Percentiles rank a stretch among this genome's conserved stretches.
phyloP scores from a whole-genome alignment of 1,140 invertebrate genomes.

The Nasonia longicornis region DNA sequence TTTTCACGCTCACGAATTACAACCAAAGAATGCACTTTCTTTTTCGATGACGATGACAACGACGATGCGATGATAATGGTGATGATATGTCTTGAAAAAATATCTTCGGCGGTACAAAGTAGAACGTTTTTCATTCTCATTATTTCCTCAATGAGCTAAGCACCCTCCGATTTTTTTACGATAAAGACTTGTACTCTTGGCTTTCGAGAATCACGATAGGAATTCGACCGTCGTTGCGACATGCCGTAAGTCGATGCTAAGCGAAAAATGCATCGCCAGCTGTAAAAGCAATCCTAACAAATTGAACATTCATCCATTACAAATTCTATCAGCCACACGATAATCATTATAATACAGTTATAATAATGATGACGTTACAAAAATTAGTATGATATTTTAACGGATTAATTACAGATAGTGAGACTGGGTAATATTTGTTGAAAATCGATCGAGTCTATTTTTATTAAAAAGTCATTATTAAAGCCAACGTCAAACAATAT shows the following conservation, averaged over 20 bases:
- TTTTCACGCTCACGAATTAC: not conserved
- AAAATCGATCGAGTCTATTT: constrained; percentile 41
- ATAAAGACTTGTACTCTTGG: constrained; percentile 56
- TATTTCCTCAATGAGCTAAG: constrained; percentile 50
- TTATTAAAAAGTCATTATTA: constrained; percentile 23
- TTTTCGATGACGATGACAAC: constrained; percentile 29
- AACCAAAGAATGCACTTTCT: constrained; percentile 17
- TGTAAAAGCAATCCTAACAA: constrained; percentile 53
- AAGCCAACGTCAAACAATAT: not conserved
- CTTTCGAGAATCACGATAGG: constrained; percentile 52
- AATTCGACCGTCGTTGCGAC: constrained; percentile 46
- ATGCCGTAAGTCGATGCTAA: constrained; percentile 24
- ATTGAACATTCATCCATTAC: constrained; percentile 48
- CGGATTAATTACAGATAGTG: constrained; percentile 52
- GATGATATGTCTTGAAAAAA: constrained; percentile 49
- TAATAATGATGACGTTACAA: constrained; percentile 53
- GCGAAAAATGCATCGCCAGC: constrained; percentile 46
- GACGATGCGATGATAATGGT: constrained; percentile 26
- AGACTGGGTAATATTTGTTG: constrained; percentile 39
- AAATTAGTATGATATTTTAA: constrained; percentile 53
- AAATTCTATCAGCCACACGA: constrained; percentile 19
- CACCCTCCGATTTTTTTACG: constrained; percentile 51
- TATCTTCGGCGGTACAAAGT: constrained; percentile 45
- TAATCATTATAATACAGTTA: constrained; percentile 52
- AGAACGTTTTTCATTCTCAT: constrained; percentile 46